These are phyloP conservation scores for Brachionichthys hirsutus DNA, from an alignment of 2,113 vertebrate genomes.

Conservation along the genomic window DNA sequence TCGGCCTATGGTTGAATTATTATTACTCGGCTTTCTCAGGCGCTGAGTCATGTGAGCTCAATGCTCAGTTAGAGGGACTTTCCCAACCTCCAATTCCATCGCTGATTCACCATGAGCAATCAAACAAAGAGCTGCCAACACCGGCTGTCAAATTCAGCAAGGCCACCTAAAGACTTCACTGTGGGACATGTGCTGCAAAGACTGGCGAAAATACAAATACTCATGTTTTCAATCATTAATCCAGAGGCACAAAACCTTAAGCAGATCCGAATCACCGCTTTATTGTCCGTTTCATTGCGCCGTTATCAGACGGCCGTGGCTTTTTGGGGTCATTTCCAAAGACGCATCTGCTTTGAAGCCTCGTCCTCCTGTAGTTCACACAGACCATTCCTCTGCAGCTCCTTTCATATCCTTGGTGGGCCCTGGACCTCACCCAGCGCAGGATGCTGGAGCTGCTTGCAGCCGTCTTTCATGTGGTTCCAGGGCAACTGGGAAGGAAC, in stretches of 20 bases:
- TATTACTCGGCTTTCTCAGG: too few species aligned
- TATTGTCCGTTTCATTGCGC: conserved; percentile 19
- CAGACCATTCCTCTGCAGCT: conserved; percentile 44
- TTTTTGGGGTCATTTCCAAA: conserved; percentile 10
- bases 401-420: conserved; percentile 60
- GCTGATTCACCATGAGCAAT: too few species aligned
- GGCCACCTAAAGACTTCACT: conserved; percentile 14
- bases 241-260: conserved; percentile 25
- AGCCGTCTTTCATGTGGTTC: conserved; percentile 65
- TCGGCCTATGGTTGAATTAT: too few species aligned
- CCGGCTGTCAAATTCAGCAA: too few species aligned
- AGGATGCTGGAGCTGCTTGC: conserved; percentile 63
- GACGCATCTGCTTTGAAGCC: conserved; percentile 8
- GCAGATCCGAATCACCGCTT: conserved; percentile 35
- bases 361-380: conserved; percentile 44
- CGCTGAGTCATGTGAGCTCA: too few species aligned
- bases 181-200: conserved; percentile 30
- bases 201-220: conserved; percentile 47
- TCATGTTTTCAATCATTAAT: conserved; percentile 38
- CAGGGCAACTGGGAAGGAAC: conserved; percentile 44
- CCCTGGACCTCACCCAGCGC: conserved; percentile 58
- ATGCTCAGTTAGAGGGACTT: background rate
- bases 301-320: conserved; percentile 8
- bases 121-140: too few species aligned
- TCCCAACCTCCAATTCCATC: background rate